phyloP scores from a whole-genome alignment of 2,113 vertebrate genomes.

The Podarcis cretensis region DNA sequence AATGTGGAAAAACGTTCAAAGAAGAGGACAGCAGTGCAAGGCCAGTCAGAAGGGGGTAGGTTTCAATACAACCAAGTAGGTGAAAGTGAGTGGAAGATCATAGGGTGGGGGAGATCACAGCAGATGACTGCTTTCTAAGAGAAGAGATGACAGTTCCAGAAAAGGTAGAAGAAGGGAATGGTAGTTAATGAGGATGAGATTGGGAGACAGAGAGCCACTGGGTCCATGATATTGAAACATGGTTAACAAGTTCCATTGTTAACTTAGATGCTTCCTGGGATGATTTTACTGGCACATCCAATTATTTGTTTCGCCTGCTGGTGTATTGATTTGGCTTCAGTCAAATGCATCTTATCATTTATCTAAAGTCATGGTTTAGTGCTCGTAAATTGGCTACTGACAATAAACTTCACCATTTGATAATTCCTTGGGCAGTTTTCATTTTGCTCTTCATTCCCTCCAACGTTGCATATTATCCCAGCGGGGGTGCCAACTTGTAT shows the following conservation, averaged over 20 bases:
- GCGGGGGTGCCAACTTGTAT: too few relatives aligned
- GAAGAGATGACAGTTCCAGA: background rate
- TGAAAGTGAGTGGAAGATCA: background rate
- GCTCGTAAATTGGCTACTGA: background rate
- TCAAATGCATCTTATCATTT: constrained; percentile 24
- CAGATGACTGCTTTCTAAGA: background rate
- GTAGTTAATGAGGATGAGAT: background rate
- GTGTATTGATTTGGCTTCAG: constrained; percentile 13
- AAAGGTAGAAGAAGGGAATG: background rate
- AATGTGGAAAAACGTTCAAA: background rate
- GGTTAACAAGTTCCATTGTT: constrained; percentile 14
- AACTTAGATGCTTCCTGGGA: constrained; percentile 13
- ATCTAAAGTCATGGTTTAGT: constrained; percentile 22
- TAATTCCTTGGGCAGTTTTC: background rate
- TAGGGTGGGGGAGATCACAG: background rate
- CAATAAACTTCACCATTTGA: background rate
- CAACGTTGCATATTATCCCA: background rate
- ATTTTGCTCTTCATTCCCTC: background rate
- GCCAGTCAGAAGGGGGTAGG: too few relatives aligned
- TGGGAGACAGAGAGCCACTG: too few relatives aligned
- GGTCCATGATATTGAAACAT: background rate
- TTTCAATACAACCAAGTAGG: background rate
- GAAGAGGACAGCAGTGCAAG: background rate
- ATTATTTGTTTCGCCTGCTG: constrained; percentile 31
- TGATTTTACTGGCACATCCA: constrained; percentile 24